Percentiles rank a stretch among this genome's conserved stretches.
These are phyloP conservation scores for Hippocampus zosterae DNA, from an alignment of 2,113 vertebrate genomes.

Conservation along the genomic window DNA sequence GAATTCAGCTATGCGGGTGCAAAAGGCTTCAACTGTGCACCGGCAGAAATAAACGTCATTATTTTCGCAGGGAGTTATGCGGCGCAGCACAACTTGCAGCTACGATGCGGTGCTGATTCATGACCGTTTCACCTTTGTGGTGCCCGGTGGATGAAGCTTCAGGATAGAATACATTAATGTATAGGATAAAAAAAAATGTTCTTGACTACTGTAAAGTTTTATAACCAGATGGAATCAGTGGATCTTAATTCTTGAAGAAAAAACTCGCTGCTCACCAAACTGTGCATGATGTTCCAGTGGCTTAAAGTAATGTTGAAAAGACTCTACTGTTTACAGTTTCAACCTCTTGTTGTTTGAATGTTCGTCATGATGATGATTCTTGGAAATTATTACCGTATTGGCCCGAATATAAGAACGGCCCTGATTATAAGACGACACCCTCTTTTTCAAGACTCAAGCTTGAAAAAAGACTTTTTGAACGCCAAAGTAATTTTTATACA, in stretches of 20 bases:
- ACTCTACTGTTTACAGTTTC: no score
- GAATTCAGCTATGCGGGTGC: not conserved
- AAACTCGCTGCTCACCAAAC: no score
- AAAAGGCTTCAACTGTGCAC: constrained; percentile 23
- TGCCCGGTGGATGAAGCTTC: constrained; percentile 42
- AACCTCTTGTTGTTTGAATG: no score
- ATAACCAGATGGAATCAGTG: not conserved
- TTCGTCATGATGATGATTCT: no score
- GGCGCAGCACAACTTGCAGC: constrained; percentile 29
- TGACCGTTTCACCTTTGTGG: constrained; percentile 53
- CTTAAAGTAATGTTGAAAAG: no score
- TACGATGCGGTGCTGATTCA: constrained; percentile 23
- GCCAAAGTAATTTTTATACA: no score
- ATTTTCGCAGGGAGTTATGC: constrained; percentile 36
- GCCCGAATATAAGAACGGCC: no score
- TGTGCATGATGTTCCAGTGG: no score
- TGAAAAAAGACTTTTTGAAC: no score
- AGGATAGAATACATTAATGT: not conserved
- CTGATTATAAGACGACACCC: no score
- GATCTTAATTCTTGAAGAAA: not conserved
- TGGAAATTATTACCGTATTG: no score
- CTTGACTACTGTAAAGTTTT: not conserved
- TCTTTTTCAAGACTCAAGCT: no score
- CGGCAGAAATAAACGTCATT: constrained; percentile 34
- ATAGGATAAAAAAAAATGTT: not conserved